Conservation (phyloP, 2,888 invertebrate species). For the Ecliptopera silaceata region DNA sequence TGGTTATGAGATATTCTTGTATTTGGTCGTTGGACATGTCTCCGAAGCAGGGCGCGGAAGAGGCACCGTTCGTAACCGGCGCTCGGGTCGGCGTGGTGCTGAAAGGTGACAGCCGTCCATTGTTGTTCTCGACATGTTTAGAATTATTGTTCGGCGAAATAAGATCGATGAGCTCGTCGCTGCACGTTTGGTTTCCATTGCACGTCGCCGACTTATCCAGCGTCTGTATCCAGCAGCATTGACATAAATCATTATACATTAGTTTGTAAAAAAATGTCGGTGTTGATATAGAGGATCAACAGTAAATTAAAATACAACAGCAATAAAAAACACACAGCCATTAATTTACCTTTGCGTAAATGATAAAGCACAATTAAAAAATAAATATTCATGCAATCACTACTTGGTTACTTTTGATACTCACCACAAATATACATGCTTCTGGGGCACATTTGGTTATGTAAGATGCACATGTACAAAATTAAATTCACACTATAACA, state of each 20-base stretch:
- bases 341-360: too few relatives aligned
- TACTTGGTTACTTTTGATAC: constrained; percentile 4
- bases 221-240: constrained; percentile 49
- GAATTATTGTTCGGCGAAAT: constrained; percentile 50
- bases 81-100: constrained; percentile 48
- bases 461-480: background rate
- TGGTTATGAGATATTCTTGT: constrained; percentile 67
- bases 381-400: constrained; percentile 7
- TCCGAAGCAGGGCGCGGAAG: constrained; percentile 55
- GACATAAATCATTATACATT: constrained; percentile 37
- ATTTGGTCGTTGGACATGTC: constrained; percentile 71
- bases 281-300: background rate
- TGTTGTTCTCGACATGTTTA: constrained; percentile 65
- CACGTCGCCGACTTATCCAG: constrained; percentile 41
- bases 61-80: constrained; percentile 36
- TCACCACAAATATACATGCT: constrained; percentile 16
- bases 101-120: constrained; percentile 58
- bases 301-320: too few relatives aligned
- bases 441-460: background rate
- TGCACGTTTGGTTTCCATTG: constrained; percentile 55
- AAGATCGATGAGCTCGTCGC: constrained; percentile 59
- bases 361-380: constrained; percentile 14
- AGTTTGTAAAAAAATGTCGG: background rate
- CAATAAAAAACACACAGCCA: too few relatives aligned
- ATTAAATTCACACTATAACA: constrained; percentile 6